Evolutionary conservation across 2,888 invertebrate species (phyloP).

Genomic region (Vannuccia rotundouncinata): DNA sequence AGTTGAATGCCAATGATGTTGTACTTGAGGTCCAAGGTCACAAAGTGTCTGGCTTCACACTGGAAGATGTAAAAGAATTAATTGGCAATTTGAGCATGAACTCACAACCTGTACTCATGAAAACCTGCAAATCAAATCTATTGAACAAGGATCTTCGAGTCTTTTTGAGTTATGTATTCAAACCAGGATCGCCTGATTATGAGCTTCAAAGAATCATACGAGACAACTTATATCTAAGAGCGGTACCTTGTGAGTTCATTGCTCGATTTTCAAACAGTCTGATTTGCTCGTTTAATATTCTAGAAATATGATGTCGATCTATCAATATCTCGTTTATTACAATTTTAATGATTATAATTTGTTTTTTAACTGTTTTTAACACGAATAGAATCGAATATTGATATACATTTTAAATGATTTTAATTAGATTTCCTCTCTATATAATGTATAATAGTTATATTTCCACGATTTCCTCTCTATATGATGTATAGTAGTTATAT

Average conservation of each 20-base stretch:
- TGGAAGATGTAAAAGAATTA: constrained; percentile 60
- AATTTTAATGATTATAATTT: too few relatives aligned
- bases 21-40: constrained; percentile 61
- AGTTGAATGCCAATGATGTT: constrained; percentile 55
- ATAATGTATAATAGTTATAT: too few relatives aligned
- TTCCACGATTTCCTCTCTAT: too few relatives aligned
- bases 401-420: too few relatives aligned
- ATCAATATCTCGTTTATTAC: too few relatives aligned
- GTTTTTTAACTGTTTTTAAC: too few relatives aligned
- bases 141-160: constrained; percentile 60
- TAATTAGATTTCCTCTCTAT: too few relatives aligned
- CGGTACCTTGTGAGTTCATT: constrained; percentile 59
- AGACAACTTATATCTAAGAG: constrained; percentile 63
- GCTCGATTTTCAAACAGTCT: constrained; percentile 31
- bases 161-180: constrained; percentile 61
- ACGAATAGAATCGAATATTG: too few relatives aligned
- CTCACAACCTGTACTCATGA: constrained; percentile 60
- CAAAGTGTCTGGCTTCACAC: constrained; percentile 62
- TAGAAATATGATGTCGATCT: too few relatives aligned
- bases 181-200: constrained; percentile 62
- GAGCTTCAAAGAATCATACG: constrained; percentile 64
- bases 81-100: constrained; percentile 60
- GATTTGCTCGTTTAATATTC: background rate
- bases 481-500: too few relatives aligned
- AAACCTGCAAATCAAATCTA: constrained; percentile 59